Evolutionary conservation across 2,113 vertebrate species (phyloP), one percentile per base, ranked within the genome.

Genomic region (Nothoprocta perdicaria): DNA sequence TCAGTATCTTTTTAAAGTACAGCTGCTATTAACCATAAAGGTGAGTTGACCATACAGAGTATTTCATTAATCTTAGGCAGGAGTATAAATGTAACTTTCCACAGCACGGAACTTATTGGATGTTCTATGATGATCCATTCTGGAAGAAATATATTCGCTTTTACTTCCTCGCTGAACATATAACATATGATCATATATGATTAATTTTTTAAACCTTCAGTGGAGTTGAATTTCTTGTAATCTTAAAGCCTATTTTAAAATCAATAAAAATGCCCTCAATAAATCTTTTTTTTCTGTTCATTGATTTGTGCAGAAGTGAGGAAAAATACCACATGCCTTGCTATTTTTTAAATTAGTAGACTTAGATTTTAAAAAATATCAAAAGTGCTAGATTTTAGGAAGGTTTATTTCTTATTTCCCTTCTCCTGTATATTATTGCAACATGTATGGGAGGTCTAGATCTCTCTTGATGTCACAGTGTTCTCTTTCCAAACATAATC

Each of bases 1-100:
- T 41, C 86, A 81, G 35, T 75, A 38, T 72, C 62, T 75, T 88
- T 91, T 81, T 48, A 29, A 86, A 92, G 48, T 65, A 79, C 58
- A 69, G 22, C 35, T 68, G 6, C 10, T 74, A 17, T 41, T 80
- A 76, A 29, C 74, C 19, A 2, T 6, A 26, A 79, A 84, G 77
- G 58, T 35, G 33, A 88, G 61, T 46, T 91, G 65, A 65, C 80
- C 63, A 24, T 18, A 27, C 40, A 11, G 4, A 75, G 38, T 61
- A 55, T 86, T 80, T 86, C 35, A 77, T 90, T 85, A 48, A 62
- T 83, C 45, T 88, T 50, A 66, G 57, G 31, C 18, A 62, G 29
- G 76, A 1, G 1, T 45, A 46, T 52, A 81, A 86, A 78, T 94
- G 86, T 46, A 67, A 43, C 69, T 75, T 92, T 33, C 31, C 78